Conservation (phyloP, 2,888 invertebrate genomes). For the Minunthozetes semirufus region DNA sequence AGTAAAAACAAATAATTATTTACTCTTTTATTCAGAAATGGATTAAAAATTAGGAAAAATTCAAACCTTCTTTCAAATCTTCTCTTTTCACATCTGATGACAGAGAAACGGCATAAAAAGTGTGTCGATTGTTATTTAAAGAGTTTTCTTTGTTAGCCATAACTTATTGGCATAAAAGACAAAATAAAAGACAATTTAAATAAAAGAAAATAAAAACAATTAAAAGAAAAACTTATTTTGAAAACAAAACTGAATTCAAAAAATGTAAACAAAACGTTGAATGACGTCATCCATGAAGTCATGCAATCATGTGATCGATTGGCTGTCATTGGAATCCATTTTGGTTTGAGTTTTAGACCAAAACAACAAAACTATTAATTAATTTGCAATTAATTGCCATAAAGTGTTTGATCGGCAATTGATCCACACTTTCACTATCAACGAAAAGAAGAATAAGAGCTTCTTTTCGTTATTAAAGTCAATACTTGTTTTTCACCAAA, state of each 20-base stretch:
- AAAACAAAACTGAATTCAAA: slow-evolving; percentile 1
- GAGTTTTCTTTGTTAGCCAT: not conserved
- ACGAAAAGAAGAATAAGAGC: not conserved
- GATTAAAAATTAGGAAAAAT: not conserved
- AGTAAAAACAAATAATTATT: not conserved
- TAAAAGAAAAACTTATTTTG: not conserved
- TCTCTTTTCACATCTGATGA: not conserved
- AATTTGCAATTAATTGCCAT: slow-evolving; percentile 5
- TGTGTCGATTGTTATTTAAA: not conserved
- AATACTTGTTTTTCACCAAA: not conserved
- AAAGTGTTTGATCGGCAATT: not conserved
- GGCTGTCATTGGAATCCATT: not conserved
- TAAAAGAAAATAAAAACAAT: not conserved
- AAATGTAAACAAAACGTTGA: not conserved
- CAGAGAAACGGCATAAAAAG: not conserved
- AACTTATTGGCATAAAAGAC: not conserved
- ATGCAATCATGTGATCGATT: not conserved
- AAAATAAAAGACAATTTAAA: not conserved
- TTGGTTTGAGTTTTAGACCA: not conserved
- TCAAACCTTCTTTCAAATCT: not conserved
- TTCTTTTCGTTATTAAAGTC: not conserved
- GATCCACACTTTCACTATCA: not conserved
- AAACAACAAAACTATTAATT: slow-evolving; percentile 3
- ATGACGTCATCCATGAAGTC: not conserved
- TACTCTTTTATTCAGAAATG: not conserved